Evolutionary conservation across 2,888 invertebrate species (phyloP).

Genomic region (Eulithis prunata): DNA sequence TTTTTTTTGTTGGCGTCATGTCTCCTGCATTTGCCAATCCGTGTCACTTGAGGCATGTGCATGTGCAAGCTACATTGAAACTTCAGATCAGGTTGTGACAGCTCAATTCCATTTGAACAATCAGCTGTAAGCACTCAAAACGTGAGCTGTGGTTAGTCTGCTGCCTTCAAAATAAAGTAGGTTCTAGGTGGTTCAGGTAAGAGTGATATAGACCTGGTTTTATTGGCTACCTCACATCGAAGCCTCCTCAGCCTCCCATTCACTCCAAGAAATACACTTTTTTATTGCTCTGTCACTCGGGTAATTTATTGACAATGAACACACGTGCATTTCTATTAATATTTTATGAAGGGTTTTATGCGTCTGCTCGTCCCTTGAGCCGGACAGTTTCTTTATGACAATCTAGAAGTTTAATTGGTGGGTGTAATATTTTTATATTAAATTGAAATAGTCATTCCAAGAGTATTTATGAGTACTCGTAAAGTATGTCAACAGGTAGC

Average conservation of each 20-base stretch:
- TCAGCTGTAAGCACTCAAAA: background rate
- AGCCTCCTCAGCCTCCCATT: conserved; percentile 82
- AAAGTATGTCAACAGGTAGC: conserved; percentile 33
- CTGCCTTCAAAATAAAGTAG: background rate
- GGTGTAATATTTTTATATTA: conserved; percentile 43
- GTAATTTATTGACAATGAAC: conserved; percentile 84
- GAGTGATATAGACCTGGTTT: conserved; percentile 23
- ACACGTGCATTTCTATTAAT: conserved; percentile 84
- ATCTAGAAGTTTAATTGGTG: conserved; percentile 68
- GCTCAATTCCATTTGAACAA: background rate
- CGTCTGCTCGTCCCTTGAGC: conserved; percentile 63
- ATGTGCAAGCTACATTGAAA: background rate
- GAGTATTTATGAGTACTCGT: conserved; percentile 33
- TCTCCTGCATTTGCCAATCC: too few relatives aligned
- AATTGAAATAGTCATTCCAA: conserved; percentile 43
- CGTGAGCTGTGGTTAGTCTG: background rate
- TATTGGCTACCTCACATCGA: conserved; percentile 83
- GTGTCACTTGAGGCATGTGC: too few relatives aligned
- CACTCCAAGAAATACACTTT: conserved; percentile 83
- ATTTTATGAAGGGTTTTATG: conserved; percentile 81
- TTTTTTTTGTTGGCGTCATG: too few relatives aligned
- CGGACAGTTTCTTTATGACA: conserved; percentile 74
- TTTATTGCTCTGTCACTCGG: conserved; percentile 83
- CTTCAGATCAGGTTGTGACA: background rate
- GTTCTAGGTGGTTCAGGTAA: conserved; percentile 9